A percentile compares a stretch with the other conserved stretches of the same genome.
phyloP scores from a whole-genome alignment of 2,113 vertebrate genomes.

The Tenrec ecaudatus region DNA sequence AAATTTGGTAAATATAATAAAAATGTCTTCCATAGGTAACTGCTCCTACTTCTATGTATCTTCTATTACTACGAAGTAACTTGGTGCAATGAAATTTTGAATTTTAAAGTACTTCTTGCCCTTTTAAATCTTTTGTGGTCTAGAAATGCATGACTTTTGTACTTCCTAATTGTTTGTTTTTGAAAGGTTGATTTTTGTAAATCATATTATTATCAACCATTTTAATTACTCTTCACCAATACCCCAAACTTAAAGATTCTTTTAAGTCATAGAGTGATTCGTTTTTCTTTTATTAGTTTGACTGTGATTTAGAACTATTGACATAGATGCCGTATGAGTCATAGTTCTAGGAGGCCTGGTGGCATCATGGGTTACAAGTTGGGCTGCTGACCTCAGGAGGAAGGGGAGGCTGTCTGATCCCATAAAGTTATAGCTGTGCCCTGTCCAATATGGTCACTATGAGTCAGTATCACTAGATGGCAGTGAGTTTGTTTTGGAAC shows the following conservation, averaged over 20 bases:
- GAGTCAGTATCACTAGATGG: no score
- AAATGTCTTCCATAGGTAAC: background rate
- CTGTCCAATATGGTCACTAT: no score
- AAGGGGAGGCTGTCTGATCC: no score
- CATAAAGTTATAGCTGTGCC: no score
- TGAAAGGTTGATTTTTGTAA: background rate
- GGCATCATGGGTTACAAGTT: no score
- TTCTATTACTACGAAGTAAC: background rate
- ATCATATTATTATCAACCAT: no score
- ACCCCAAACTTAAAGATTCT: background rate
- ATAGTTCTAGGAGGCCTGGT: background rate
- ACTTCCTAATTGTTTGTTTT: background rate
- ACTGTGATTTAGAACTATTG: background rate
- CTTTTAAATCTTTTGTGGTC: background rate
- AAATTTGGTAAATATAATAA: background rate
- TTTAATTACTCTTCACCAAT: background rate
- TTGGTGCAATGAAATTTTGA: background rate
- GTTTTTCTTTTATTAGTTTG: background rate
- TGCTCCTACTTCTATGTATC: background rate
- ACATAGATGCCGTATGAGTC: background rate
- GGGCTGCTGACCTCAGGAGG: no score
- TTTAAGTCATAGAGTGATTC: background rate
- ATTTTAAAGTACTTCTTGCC: background rate
- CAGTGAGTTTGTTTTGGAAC: no score
- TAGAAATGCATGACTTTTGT: background rate